Conservation (phyloP, 2,113 vertebrate species). For the Cyprinodon tularosa region DNA sequence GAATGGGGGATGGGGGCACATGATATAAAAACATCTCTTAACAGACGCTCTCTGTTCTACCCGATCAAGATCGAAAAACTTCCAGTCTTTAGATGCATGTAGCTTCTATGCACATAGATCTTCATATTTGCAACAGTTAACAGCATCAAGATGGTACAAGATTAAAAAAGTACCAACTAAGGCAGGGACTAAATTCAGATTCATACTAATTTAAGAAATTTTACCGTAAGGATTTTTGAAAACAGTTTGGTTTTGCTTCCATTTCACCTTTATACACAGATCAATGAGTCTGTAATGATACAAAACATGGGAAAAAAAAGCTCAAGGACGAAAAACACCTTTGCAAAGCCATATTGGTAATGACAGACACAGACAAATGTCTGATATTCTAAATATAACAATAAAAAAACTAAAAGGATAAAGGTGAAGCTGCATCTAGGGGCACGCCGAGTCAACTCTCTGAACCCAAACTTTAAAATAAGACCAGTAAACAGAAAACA, state of each 20-base stretch:
- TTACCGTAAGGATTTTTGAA: neutral
- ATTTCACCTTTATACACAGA: neutral
- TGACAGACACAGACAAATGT: slow-evolving; percentile 19
- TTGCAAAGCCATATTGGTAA: neutral
- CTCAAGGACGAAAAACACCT: neutral
- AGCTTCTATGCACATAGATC: no score
- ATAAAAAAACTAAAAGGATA: neutral
- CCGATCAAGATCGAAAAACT: no score
- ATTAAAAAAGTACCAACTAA: no score
- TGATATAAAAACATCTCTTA: no score
- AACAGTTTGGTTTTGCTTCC: neutral
- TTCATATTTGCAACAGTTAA: no score
- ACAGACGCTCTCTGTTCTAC: no score
- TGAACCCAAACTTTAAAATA: slow-evolving; percentile 39
- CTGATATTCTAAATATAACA: neutral
- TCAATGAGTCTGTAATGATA: neutral
- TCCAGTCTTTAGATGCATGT: neutral
- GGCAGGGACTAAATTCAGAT: neutral
- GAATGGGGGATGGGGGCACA: neutral
- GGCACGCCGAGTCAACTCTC: slow-evolving; percentile 36
- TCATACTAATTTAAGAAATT: no score
- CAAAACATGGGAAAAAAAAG: neutral
- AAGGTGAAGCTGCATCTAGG: slow-evolving; percentile 53
- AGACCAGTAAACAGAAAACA: slow-evolving; percentile 42
- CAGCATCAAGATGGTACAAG: no score